Evolutionary conservation across 2,888 invertebrate species (phyloP).

Genomic region (Erebia ligea): DNA sequence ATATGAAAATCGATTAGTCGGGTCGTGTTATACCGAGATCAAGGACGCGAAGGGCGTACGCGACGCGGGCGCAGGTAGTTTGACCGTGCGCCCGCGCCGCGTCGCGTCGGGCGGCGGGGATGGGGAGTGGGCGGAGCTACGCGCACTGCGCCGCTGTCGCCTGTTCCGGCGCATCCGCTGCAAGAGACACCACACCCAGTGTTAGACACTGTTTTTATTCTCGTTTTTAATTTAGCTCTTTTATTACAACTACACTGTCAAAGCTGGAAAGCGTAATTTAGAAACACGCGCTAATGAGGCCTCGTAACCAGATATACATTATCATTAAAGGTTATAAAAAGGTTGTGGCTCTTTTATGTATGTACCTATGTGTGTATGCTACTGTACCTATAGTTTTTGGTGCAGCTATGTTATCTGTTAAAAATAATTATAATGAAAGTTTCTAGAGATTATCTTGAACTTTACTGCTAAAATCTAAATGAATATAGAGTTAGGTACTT

Average conservation of each 20-base stretch:
- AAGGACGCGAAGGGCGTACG: conserved; percentile 68
- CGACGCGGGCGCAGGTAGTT: conserved; percentile 48
- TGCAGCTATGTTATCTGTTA: background rate
- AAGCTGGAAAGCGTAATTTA: conserved; percentile 52
- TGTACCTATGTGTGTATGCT: background rate
- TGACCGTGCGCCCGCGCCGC: conserved; percentile 47
- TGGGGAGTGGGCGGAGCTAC: conserved; percentile 60
- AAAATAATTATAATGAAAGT: background rate
- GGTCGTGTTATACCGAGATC: conserved; percentile 81
- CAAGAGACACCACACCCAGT: conserved; percentile 83
- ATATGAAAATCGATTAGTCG: conserved; percentile 74
- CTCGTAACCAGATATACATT: conserved; percentile 37
- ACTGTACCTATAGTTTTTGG: background rate
- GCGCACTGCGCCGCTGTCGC: conserved; percentile 83
- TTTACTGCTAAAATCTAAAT: background rate
- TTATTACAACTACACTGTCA: conserved; percentile 51
- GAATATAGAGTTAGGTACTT: background rate
- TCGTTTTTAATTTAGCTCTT: conserved; percentile 48
- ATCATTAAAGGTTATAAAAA: background rate
- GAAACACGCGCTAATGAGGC: conserved; percentile 39
- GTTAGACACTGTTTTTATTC: conserved; percentile 80
- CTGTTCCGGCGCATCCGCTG: conserved; percentile 83
- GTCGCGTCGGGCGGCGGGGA: conserved; percentile 53
- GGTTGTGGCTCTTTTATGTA: background rate
- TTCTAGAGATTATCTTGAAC: background rate